These are phyloP conservation scores for Theropithecus gelada DNA, from an alignment of 2,113 vertebrate species.

Conservation along the genomic window DNA sequence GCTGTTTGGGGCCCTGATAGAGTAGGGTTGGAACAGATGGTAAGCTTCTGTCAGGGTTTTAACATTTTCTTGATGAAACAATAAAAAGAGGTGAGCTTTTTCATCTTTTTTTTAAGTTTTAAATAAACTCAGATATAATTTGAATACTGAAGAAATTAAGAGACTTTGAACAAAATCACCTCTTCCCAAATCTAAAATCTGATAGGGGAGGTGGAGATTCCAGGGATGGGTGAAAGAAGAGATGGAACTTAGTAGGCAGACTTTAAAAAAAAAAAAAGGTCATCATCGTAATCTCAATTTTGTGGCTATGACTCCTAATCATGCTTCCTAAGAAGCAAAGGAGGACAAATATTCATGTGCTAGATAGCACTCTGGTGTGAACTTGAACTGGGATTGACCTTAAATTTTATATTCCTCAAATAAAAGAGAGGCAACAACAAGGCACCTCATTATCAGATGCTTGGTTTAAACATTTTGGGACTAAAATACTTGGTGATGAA, in stretches of 20 bases:
- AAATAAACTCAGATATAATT: neutral
- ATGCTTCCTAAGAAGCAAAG: neutral
- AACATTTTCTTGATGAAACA: neutral
- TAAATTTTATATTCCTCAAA: neutral
- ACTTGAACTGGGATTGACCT: neutral
- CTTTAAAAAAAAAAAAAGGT: neutral
- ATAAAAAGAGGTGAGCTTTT: neutral
- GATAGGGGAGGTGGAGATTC: constrained; percentile 88
- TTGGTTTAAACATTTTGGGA: neutral
- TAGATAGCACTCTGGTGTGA: neutral
- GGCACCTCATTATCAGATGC: neutral
- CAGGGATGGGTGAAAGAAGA: constrained; percentile 85
- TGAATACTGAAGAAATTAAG: constrained; percentile 89
- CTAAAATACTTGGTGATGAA: fast-evolving
- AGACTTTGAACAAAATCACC: constrained; percentile 92
- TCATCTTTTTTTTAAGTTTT: neutral
- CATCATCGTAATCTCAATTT: neutral
- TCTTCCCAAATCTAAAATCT: constrained; percentile 87
- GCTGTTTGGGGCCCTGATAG: neutral
- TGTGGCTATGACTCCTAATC: neutral
- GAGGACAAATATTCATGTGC: neutral
- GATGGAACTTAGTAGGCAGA: constrained; percentile 80
- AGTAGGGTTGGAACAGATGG: neutral
- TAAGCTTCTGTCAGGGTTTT: neutral
- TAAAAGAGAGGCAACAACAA: neutral